Conservation (phyloP, 2,888 invertebrate genomes). For the Acanthoscelides obtectus region DNA sequence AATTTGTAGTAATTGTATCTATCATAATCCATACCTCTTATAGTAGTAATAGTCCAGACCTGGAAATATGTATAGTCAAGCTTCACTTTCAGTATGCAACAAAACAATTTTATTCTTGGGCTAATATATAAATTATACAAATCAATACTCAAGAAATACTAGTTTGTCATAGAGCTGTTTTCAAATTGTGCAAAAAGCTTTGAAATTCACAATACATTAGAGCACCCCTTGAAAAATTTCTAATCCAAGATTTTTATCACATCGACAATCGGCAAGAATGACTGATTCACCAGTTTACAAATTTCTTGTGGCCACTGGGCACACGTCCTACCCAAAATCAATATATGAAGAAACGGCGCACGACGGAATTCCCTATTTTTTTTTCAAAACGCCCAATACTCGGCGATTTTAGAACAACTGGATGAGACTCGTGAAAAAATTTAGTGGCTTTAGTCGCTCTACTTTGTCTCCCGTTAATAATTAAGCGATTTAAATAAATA, state of each 20-base stretch:
- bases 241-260: constrained; percentile 15
- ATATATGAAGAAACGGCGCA: constrained; percentile 39
- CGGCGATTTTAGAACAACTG: not conserved
- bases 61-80: constrained; percentile 9
- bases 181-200: not conserved
- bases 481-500: constrained; percentile 19
- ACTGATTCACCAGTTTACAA: constrained; percentile 17
- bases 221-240: constrained; percentile 6
- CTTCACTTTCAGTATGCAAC: constrained; percentile 21
- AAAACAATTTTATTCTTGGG: constrained; percentile 15
- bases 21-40: no score
- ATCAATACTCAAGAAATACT: constrained; percentile 23
- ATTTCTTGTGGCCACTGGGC: constrained; percentile 26
- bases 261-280: constrained; percentile 16
- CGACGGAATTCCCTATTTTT: not conserved
- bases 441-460: not conserved
- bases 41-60: constrained; percentile 8
- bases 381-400: not conserved
- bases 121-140: constrained; percentile 14
- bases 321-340: constrained; percentile 40
- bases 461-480: not conserved
- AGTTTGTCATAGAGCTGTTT: constrained; percentile 13
- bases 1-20: no score
- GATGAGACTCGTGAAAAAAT: not conserved
- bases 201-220: constrained; percentile 8